phyloP scores from a whole-genome alignment of 2,888 invertebrate species.

The Lasiommata megera region DNA sequence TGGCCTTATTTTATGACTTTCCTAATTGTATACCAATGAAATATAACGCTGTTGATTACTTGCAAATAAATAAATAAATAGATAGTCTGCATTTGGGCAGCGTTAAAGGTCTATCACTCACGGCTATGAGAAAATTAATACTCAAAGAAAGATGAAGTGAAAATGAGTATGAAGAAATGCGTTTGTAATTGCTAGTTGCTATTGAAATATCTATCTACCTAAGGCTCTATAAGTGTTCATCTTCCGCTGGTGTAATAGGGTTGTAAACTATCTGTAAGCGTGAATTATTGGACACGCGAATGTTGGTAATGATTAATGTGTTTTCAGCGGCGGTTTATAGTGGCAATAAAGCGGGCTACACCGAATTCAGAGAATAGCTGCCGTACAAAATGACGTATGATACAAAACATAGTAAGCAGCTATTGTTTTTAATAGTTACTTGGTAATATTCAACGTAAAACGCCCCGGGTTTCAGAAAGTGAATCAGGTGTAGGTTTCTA shows the following conservation, averaged over 20 bases:
- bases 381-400: slow-evolving; percentile 21
- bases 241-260: slow-evolving; percentile 12
- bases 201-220: too few relatives aligned
- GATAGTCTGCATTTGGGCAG: too few relatives aligned
- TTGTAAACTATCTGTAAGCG: slow-evolving; percentile 40
- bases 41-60: too few relatives aligned
- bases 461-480: background rate
- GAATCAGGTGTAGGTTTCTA: too few relatives aligned
- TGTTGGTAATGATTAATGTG: slow-evolving; percentile 56
- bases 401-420: slow-evolving; percentile 9
- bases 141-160: too few relatives aligned
- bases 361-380: slow-evolving; percentile 48
- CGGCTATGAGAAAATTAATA: too few relatives aligned
- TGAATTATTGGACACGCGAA: slow-evolving; percentile 58
- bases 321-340: slow-evolving; percentile 59
- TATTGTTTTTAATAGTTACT: slow-evolving; percentile 2
- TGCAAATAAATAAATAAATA: too few relatives aligned
- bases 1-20: too few relatives aligned
- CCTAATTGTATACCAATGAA: too few relatives aligned
- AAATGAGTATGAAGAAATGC: too few relatives aligned
- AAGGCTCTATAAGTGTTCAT: background rate
- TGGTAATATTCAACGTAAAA: background rate
- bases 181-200: too few relatives aligned
- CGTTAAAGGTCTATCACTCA: too few relatives aligned
- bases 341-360: slow-evolving; percentile 47